Percentiles rank a stretch among this genome's conserved stretches.
These are phyloP conservation scores for Entomyzon cyanotis DNA, from an alignment of 2,113 vertebrate genomes.

Conservation along the genomic window DNA sequence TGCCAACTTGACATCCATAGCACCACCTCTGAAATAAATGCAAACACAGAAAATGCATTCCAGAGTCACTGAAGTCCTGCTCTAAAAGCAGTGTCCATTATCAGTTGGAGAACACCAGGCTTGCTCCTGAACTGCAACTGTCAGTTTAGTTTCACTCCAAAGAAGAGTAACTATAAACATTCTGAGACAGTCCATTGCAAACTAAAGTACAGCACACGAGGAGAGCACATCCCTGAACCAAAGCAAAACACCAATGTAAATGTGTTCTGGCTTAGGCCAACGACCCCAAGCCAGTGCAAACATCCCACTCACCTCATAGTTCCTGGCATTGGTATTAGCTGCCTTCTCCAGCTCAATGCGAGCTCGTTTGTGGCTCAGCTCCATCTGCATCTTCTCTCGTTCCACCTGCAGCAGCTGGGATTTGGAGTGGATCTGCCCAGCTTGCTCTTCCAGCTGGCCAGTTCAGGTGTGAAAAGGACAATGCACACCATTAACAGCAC, in stretches of 20 bases:
- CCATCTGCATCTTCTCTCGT: conserved; percentile 95
- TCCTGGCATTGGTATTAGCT: conserved; percentile 82
- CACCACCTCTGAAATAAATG: not conserved
- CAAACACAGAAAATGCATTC: not conserved
- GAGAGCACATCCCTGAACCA: not conserved
- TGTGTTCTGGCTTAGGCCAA: not conserved
- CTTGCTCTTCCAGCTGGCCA: conserved; percentile 86
- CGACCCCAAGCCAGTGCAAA: not conserved
- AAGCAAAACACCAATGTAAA: rapidly evolving
- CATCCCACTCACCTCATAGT: conserved; percentile 81
- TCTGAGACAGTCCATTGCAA: not conserved
- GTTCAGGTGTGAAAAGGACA: not conserved
- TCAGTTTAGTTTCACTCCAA: not conserved
- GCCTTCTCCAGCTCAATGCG: conserved; percentile 91
- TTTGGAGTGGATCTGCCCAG: conserved; percentile 84
- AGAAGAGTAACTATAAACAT: not conserved
- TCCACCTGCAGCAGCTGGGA: conserved; percentile 87
- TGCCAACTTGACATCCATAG: not conserved
- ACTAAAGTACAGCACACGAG: not conserved
- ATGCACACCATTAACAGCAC: not conserved
- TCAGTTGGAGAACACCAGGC: not conserved
- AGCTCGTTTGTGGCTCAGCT: conserved; percentile 92
- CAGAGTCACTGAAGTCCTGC: not conserved
- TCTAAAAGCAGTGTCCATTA: not conserved
- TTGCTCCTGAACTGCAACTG: not conserved